phyloP scores from a whole-genome alignment of 2,113 vertebrate genomes.

The Romanogobio albipinnatus region DNA sequence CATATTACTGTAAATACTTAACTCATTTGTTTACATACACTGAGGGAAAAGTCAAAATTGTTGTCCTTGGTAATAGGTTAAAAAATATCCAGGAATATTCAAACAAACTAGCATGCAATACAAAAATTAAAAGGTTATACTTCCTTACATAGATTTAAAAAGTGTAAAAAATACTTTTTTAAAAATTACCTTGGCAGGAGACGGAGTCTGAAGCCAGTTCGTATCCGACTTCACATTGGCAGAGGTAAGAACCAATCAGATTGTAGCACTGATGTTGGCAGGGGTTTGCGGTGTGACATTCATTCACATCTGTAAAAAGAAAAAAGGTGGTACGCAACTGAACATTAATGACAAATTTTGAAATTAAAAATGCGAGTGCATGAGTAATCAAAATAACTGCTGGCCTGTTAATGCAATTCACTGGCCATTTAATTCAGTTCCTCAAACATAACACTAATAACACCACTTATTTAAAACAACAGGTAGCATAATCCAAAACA shows the following conservation, averaged over 20 bases:
- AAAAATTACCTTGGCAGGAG: slow-evolving; percentile 82
- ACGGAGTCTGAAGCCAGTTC: slow-evolving; percentile 84
- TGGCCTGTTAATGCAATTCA: neutral
- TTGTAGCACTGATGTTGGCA: slow-evolving; percentile 90
- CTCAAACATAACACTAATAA: slow-evolving; percentile 9
- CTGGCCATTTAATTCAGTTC: neutral
- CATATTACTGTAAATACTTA: neutral
- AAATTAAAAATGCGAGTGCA: neutral
- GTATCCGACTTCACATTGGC: slow-evolving; percentile 86
- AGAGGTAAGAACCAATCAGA: slow-evolving; percentile 86
- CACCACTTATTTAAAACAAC: slow-evolving; percentile 82
- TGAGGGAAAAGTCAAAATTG: neutral
- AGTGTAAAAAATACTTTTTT: neutral
- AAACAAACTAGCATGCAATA: neutral
- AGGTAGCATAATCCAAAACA: slow-evolving; percentile 25
- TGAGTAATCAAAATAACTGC: neutral
- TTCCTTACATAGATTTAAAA: slow-evolving; percentile 43
- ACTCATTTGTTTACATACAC: neutral
- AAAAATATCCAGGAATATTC: neutral
- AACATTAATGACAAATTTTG: neutral
- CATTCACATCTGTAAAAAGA: slow-evolving; percentile 82
- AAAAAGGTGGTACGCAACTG: neutral
- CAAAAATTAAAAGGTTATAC: neutral
- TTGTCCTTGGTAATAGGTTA: neutral
- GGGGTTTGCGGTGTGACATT: slow-evolving; percentile 83